Base-by-base conservation (phyloP, 2,113 vertebrate species). In the Scatophagus argus region DNA sequence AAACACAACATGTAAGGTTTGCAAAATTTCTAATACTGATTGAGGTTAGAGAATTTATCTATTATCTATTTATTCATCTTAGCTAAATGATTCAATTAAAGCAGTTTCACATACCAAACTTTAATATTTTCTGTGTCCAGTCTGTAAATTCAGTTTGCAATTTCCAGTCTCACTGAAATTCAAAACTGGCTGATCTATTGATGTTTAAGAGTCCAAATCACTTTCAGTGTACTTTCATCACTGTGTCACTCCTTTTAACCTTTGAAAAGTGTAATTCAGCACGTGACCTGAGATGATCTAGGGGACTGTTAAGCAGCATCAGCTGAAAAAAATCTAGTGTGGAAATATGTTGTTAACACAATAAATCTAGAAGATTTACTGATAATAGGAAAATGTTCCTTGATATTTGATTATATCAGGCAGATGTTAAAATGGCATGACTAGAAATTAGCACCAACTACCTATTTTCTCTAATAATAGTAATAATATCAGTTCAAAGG, bases 51-150 rank as follows among this genome's bases (percentile, higher is more conserved):
- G 49, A 16, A 52, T 14, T 49, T 13, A 52, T 5, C 8, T 31
- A 19, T 31, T 55, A n/a, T n/a, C n/a, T n/a, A n/a, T n/a, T n/a
- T n/a, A n/a, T n/a, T n/a, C n/a, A n/a, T n/a, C n/a, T n/a, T n/a
- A n/a, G n/a, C n/a, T n/a, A n/a, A n/a, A 66, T 52, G 34, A 52
- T 67, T 39, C 14, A 38, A 13, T 52, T 38, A 9, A 49, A 65
- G 25, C 12, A 52, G 25, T n/a, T 19, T 14, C 47, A 11, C 32
- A 67, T 39, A 27, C 19, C n/a, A 66, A 65, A 2, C 13, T 0
- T 64, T 31, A n/a, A n/a, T n/a, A n/a, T n/a, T n/a, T n/a, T n/a
- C n/a, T n/a, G n/a, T n/a, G n/a, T n/a, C n/a, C n/a, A n/a, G n/a
- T n/a, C n/a, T n/a, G n/a, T n/a, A n/a, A n/a, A n/a, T n/a, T n/a